Percentiles rank a stretch among this genome's conserved stretches.
Conservation (phyloP, 2,113 vertebrate genomes). For the Eubucco bourcierii region DNA sequence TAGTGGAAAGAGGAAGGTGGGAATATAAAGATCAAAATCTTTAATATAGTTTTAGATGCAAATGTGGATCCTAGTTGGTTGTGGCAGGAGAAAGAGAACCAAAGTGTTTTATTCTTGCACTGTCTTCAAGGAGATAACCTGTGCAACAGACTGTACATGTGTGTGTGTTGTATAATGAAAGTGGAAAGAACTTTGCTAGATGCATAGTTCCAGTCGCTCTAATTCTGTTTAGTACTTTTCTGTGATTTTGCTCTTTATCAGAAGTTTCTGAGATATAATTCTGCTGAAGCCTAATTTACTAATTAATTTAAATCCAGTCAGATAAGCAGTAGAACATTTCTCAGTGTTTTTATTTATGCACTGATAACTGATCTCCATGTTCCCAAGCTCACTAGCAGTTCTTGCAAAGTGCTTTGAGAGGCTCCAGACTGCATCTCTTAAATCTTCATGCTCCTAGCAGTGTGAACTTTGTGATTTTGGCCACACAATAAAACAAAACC, state of each 20-base stretch:
- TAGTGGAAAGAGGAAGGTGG: background rate
- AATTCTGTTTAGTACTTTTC: background rate
- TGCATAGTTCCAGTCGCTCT: background rate
- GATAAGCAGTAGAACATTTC: background rate
- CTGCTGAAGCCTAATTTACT: conserved; percentile 2
- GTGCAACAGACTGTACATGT: background rate
- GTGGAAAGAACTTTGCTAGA: background rate
- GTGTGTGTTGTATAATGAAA: background rate
- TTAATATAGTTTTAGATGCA: background rate
- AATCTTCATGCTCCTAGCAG: background rate
- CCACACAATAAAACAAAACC: background rate
- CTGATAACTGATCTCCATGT: background rate
- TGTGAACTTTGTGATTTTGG: background rate
- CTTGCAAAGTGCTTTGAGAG: background rate
- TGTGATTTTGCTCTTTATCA: background rate
- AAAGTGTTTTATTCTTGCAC: background rate
- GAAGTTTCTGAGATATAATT: background rate
- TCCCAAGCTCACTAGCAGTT: background rate
- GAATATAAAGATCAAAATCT: background rate
- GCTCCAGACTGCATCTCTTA: background rate
- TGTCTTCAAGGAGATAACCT: background rate
- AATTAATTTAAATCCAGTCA: conserved; percentile 18
- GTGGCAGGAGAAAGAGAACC: background rate
- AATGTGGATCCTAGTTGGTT: background rate
- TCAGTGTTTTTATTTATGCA: background rate